These are phyloP conservation scores for Anoplopoma fimbria DNA, from an alignment of 2,113 vertebrate genomes.

Conservation along the genomic window DNA sequence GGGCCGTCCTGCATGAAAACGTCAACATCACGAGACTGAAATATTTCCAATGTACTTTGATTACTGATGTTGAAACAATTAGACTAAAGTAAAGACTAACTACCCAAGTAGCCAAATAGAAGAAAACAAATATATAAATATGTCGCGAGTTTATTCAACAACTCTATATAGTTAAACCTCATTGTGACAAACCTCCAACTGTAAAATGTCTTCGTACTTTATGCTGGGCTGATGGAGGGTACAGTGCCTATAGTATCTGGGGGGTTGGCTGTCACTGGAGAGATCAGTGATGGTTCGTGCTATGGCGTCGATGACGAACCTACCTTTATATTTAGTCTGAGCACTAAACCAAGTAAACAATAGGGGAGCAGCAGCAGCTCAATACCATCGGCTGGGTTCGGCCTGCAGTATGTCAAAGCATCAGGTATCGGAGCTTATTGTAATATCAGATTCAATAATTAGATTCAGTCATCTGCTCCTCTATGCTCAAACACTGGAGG, in stretches of 20 bases:
- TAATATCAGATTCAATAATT: slow-evolving; percentile 82
- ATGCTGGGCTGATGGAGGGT: background rate
- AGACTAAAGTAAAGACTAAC: background rate
- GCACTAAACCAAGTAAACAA: slow-evolving; percentile 58
- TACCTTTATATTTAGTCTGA: slow-evolving; percentile 36
- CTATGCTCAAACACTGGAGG: slow-evolving; percentile 67
- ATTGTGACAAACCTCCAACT: background rate
- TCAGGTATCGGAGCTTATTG: slow-evolving; percentile 82
- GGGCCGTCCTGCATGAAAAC: background rate
- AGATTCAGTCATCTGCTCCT: slow-evolving; percentile 82
- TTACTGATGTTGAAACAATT: background rate
- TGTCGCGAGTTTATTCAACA: background rate
- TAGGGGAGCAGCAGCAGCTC: slow-evolving; percentile 63
- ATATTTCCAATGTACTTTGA: background rate
- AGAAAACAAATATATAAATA: background rate
- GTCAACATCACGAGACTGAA: background rate
- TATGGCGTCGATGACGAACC: slow-evolving; percentile 7
- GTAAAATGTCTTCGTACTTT: background rate
- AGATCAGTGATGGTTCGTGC: slow-evolving; percentile 10
- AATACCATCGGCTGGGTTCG: slow-evolving; percentile 58
- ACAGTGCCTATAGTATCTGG: background rate
- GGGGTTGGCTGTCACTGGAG: background rate
- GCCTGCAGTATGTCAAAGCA: slow-evolving; percentile 75
- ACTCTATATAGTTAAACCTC: no score
- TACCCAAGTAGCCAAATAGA: background rate